These are phyloP conservation scores for Anoplius nigerrimus DNA, from an alignment of 2,888 invertebrate genomes.

Conservation along the genomic window DNA sequence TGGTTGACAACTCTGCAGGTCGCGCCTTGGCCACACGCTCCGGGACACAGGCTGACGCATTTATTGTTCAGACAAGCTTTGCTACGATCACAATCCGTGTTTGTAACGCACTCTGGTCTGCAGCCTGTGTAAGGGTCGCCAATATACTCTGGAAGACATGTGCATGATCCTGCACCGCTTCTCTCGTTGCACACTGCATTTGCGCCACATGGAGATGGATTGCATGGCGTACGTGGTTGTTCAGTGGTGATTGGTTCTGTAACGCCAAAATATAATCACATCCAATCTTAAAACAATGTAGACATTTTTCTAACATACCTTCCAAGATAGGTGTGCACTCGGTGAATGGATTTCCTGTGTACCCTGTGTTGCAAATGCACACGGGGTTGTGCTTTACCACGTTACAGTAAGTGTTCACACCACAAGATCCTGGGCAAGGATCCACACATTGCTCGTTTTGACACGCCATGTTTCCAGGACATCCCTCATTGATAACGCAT, in stretches of 20 bases:
- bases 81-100: conserved; percentile 86
- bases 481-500: conserved; percentile 90
- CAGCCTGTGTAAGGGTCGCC: conserved; percentile 93
- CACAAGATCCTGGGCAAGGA: conserved; percentile 91
- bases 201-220: conserved; percentile 90
- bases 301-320: conserved; percentile 52
- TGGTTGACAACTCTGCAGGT: conserved; percentile 89
- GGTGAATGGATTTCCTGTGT: conserved; percentile 90
- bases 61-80: conserved; percentile 90
- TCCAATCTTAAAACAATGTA: not conserved
- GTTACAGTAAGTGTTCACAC: conserved; percentile 85
- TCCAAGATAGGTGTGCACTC: conserved; percentile 78
- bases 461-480: conserved; percentile 89
- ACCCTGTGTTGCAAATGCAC: conserved; percentile 88
- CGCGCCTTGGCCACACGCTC: conserved; percentile 88
- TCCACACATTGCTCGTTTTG: conserved; percentile 87
- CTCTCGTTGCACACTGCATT: conserved; percentile 90
- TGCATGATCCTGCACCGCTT: conserved; percentile 89
- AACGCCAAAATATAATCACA: not conserved
- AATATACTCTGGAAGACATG: conserved; percentile 87
- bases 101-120: conserved; percentile 89
- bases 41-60: conserved; percentile 89
- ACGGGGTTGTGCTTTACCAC: conserved; percentile 90
- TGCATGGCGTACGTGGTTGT: conserved; percentile 85
- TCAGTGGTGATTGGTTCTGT: conserved; percentile 78